Evolutionary conservation across 1,140 invertebrate genomes (phyloP), one percentile per base, ranked within the genome.

Genomic region (Copidosoma floridanum): DNA sequence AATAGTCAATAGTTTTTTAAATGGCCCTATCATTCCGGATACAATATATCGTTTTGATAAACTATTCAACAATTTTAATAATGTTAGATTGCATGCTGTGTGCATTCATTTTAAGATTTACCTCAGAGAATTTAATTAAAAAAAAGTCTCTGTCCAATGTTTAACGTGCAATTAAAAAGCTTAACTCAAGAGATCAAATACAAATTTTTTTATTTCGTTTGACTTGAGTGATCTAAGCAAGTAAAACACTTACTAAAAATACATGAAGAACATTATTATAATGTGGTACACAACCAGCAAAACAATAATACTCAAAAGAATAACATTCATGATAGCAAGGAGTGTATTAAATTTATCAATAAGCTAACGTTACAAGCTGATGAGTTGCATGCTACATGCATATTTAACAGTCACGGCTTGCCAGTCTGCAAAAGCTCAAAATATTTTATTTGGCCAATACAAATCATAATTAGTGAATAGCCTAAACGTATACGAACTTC

Each of bases 381-480:
- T 14, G 11, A 51, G 29, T 44, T 38, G n/a, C 61, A 60, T 29
- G 53, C 41, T 11, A 63, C 60, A 8, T 14, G 56, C 1, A 52
- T 12, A 38, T 46, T 62, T 41, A 66, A 65, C 26, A 41, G 53
- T 18, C 56, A 64, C 29, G 61, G 55, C 2, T 27, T 52, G 11
- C 62, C 62, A 27, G 12, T 56, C 14, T 60, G 35, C 24, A 43
- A 59, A 48, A 62, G 60, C 46, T 59, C 52, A 12, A 29, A 53
- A 18, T 65, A 40, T 29, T 55, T 53, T 51, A 59, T 62, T 29
- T 1, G 6, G 54, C 58, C 59, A 5, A 54, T 56, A 38, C 55
- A 61, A 41, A 53, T 65, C 1, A 38, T 41, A 3, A 14, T 65
- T 2, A 65, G 61, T 54, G 63, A 61, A 27, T 2, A 61, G 11